These are phyloP conservation scores for Calyptommatus sinebrachiatus DNA, from an alignment of 2,113 vertebrate species.

Conservation along the genomic window DNA sequence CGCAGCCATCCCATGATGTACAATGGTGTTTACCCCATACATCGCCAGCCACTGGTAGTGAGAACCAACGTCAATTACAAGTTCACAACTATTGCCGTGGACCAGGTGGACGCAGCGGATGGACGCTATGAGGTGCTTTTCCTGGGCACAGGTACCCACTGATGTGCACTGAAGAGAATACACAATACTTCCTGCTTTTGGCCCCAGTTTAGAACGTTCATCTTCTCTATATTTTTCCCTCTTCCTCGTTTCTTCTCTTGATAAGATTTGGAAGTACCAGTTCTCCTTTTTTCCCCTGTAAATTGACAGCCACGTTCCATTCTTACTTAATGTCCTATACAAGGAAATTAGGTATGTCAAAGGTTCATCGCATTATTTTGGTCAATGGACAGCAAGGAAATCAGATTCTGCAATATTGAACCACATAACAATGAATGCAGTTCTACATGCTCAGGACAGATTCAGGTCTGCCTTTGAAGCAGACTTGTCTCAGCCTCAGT, in stretches of 20 bases:
- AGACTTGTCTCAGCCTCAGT: too few relatives aligned
- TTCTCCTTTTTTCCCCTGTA: background rate
- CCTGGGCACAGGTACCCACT: conserved; percentile 94
- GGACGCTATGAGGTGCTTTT: conserved; percentile 98
- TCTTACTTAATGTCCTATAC: background rate
- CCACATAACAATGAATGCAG: background rate
- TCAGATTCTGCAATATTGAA: background rate
- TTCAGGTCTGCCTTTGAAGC: background rate
- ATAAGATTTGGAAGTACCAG: background rate
- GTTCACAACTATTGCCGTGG: conserved; percentile 95
- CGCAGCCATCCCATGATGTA: conserved; percentile 95
- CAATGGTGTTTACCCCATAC: conserved; percentile 90
- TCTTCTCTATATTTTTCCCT: background rate
- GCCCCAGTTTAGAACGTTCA: too few relatives aligned
- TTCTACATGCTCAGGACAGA: background rate
- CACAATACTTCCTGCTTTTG: conserved; percentile 49
- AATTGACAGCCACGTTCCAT: background rate
- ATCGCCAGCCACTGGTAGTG: conserved; percentile 94
- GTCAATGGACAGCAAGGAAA: background rate
- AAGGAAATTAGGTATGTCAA: background rate
- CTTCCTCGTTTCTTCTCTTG: background rate
- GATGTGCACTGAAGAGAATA: conserved; percentile 66
- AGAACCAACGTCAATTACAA: conserved; percentile 93
- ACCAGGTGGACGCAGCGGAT: conserved; percentile 95
- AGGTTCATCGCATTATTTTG: background rate